Evolutionary conservation across 2,113 vertebrate genomes (phyloP), one percentile per base, ranked within the genome.

Genomic region (Formicarius rufipectus): DNA sequence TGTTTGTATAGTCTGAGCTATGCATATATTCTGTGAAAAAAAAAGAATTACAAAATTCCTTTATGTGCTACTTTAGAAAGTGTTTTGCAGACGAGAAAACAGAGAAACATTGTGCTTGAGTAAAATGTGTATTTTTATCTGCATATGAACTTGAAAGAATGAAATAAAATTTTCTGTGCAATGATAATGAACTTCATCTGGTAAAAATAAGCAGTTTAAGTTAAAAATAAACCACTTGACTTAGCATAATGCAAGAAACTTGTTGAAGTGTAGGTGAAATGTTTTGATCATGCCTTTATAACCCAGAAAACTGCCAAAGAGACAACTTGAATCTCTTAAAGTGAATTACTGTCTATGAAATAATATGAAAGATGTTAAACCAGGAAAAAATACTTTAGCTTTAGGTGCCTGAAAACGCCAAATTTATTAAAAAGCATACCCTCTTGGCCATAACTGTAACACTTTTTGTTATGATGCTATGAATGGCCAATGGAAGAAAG

Each of bases 1-100:
- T 95, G 92, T 94, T 95, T 97, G 94, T 95, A 17, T 89, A 90
- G 95, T 92, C 92, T 92, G 80, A 95, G 76, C 92, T 95, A 25
- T 67, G 73, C 83, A 94, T 89, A 95, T 94, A 86, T 94, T 94
- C 90, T 92, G 83, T 60, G 76, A 82, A 93, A 93, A 63, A 93
- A 85, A 82, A 93, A 76, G 82, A 93, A 77, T 90, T 84, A 71
- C 73, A 77, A 81, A 96, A 94, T 92, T 95, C 85, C 72, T 82
- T 78, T 68, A 24, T 92, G 59, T 45, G 79, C 42, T 56, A 42
- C 69, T 85, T 92, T 64, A 82, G 69, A 74, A 84, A 88, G 44
- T 18, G 17, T 74, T 93, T 85, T 71, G 45, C 63, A 87, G 60
- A 83, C 79, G 60, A 79, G 40, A 87, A 77, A 76, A 74, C 59